Evolutionary conservation across 35 echinoderm and acorn worm species (phyloP).

Genomic region (Hemicentrotus pulcherrimus): DNA sequence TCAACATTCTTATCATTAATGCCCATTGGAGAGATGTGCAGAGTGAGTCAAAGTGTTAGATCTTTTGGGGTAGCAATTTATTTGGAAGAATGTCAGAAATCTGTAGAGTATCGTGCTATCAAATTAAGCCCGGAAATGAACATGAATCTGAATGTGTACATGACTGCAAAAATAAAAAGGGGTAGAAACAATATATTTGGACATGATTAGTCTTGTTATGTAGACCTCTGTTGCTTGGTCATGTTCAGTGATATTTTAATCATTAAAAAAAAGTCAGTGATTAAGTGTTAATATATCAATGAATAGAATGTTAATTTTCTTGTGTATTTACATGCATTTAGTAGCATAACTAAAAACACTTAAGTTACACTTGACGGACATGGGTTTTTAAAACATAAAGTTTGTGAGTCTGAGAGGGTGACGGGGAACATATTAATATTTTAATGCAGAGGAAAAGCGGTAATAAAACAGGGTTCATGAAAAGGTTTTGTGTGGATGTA

Average conservation of each 20-base stretch:
- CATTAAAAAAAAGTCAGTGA: background rate
- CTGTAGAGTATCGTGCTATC: background rate
- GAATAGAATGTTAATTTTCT: background rate
- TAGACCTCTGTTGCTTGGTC: background rate
- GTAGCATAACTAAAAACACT: too few species aligned
- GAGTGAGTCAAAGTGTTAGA: background rate
- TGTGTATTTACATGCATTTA: too few species aligned
- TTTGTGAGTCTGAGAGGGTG: background rate
- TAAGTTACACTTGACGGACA: background rate
- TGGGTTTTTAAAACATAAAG: background rate
- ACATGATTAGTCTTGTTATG: background rate
- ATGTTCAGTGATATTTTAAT: background rate
- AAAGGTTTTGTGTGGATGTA: background rate
- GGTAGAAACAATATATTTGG: background rate
- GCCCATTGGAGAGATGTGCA: background rate
- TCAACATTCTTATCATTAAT: background rate
- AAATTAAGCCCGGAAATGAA: slow-evolving; percentile 3
- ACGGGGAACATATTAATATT: background rate
- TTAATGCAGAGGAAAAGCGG: background rate
- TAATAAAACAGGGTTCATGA: background rate
- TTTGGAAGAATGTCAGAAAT: slow-evolving; percentile 13
- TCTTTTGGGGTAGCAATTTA: background rate
- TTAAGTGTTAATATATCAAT: background rate
- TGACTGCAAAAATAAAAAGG: background rate
- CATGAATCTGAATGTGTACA: background rate